A percentile compares a stretch with the other conserved stretches of the same genome.
Conservation (phyloP, 2,888 invertebrate species). For the Andrena minutula region DNA sequence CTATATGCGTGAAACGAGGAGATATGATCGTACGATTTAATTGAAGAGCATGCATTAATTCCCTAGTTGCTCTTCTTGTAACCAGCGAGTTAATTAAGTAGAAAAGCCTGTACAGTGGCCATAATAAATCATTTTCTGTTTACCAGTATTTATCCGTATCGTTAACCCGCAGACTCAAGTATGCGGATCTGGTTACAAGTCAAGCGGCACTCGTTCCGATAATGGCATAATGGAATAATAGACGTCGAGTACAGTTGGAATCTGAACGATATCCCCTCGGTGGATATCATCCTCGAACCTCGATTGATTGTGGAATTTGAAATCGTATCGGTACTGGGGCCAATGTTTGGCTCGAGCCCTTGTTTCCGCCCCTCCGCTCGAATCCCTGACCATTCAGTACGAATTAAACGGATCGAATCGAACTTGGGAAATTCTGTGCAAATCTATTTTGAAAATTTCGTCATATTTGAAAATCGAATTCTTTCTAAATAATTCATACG, state of each 20-base stretch:
- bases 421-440: too few species aligned
- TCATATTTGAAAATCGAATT: too few species aligned
- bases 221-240: constrained; percentile 57
- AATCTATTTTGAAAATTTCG: too few species aligned
- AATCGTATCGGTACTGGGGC: constrained; percentile 24
- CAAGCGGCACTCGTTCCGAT: constrained; percentile 30
- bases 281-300: constrained; percentile 34
- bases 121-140: constrained; percentile 64
- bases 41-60: constrained; percentile 19
- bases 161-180: constrained; percentile 44
- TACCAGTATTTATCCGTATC: constrained; percentile 44
- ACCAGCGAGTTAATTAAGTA: constrained; percentile 54
- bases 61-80: constrained; percentile 22
- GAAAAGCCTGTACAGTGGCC: constrained; percentile 15
- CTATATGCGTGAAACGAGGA: too few species aligned
- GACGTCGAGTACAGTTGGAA: constrained; percentile 45
- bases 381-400: too few species aligned
- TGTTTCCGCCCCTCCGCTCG: too few species aligned
- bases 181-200: constrained; percentile 62
- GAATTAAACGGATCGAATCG: too few species aligned
- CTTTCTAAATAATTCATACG: too few species aligned
- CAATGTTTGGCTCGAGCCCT: too few species aligned
- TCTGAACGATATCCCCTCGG: constrained; percentile 46
- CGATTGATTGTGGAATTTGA: constrained; percentile 40
- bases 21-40: neutral